These are phyloP conservation scores for Mamestra brassicae DNA, from an alignment of 2,888 invertebrate genomes.

Conservation along the genomic window DNA sequence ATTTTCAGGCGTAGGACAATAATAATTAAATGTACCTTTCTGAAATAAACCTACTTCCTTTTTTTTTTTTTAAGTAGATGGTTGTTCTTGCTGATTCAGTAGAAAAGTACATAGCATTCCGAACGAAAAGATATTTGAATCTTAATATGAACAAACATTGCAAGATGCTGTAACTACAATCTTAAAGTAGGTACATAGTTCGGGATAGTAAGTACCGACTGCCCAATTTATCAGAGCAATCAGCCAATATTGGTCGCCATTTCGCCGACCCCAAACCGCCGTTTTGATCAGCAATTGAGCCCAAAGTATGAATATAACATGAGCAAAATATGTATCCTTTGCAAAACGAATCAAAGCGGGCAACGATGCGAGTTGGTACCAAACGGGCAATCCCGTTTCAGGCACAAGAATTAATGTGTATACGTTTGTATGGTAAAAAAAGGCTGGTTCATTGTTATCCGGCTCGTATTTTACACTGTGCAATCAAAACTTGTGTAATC, in stretches of 20 bases:
- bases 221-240: constrained; percentile 53
- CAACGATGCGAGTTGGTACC: constrained; percentile 42
- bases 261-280: constrained; percentile 38
- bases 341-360: constrained; percentile 51
- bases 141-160: neutral
- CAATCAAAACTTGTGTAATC: constrained; percentile 59
- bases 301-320: constrained; percentile 64
- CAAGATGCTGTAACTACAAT: constrained; percentile 7
- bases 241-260: constrained; percentile 47
- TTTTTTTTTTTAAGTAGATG: neutral
- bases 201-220: neutral
- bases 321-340: constrained; percentile 55
- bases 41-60: neutral
- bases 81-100: neutral
- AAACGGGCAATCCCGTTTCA: constrained; percentile 40
- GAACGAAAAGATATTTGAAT: too few relatives aligned
- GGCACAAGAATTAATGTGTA: constrained; percentile 52
- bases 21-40: neutral
- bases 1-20: neutral
- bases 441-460: constrained; percentile 53
- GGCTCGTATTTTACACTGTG: constrained; percentile 52
- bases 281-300: constrained; percentile 65
- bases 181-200: neutral
- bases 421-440: constrained; percentile 41
- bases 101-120: neutral